A percentile compares a stretch with the other conserved stretches of the same genome.
These are phyloP conservation scores for Echinometra lucunter DNA, from an alignment of 53 echinoderm and acorn worm species.

Conservation along the genomic window DNA sequence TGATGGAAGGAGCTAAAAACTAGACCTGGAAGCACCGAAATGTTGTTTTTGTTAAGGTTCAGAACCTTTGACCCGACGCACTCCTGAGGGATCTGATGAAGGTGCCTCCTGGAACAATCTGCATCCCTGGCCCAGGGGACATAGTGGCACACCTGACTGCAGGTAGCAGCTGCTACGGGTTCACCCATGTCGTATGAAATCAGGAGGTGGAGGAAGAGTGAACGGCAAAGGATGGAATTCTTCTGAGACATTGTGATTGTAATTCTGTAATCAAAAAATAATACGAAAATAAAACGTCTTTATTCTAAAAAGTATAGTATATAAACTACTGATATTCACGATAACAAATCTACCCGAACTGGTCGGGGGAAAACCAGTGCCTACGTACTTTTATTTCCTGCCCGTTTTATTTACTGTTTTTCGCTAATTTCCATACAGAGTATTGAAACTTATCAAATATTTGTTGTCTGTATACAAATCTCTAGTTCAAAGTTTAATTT, in stretches of 20 bases:
- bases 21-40: background rate
- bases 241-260: background rate
- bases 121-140: constrained; percentile 62
- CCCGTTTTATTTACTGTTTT: no score
- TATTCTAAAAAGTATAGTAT: no score
- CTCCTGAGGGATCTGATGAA: constrained; percentile 15
- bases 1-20: constrained; percentile 21
- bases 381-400: no score
- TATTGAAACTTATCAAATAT: no score
- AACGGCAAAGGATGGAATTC: background rate
- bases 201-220: background rate
- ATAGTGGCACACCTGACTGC: constrained; percentile 52
- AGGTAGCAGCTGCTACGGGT: background rate
- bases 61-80: constrained; percentile 54
- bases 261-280: background rate
- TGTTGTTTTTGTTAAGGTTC: constrained; percentile 57
- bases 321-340: no score
- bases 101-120: constrained; percentile 45
- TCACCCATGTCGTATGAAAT: background rate
- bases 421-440: no score
- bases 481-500: no score
- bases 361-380: no score
- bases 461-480: no score
- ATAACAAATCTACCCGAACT: no score
- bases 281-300: background rate